Evolutionary conservation across 2,888 invertebrate genomes (phyloP), one percentile per base, ranked within the genome.

Genomic region (Metellina segmentata): DNA sequence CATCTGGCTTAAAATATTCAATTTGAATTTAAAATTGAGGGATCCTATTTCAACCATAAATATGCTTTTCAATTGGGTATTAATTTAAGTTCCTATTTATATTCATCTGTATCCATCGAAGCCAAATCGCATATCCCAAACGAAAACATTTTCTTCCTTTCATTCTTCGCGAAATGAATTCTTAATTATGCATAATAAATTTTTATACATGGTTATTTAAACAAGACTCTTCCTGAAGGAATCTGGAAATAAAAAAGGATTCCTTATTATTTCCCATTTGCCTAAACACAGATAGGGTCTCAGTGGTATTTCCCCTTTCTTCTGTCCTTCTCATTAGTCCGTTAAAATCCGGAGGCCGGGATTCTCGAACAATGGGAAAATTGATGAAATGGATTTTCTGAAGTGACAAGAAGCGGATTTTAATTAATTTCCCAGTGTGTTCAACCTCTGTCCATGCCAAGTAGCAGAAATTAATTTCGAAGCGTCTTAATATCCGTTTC

Each of bases 371-470:
- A 61, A 9, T 61, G 61, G 16, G 16, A 61, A 61, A 61, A 61
- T 61, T 61, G 61, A 61, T 61, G 61, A 61, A 61, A 61, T 61
- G 61, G 61, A 61, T 61, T 61, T 61, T 61, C 61, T 61, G 61
- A 61, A 61, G 61, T 61, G 61, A 61, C 61, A 61, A 61, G 61
- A 61, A 61, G 61, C 13, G 8, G 61, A 61, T 9, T 61, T 61
- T 61, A 61, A 61, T 61, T 61, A 61, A 61, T 61, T 61, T 61
- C 61, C 61, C 13, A 61, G 61, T 61, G 61, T 61, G 9, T 61
- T 61, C 61, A 16, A 61, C 61, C 61, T 61, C 61, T 16, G 61
- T 11, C 61, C 61, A 9, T 16, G 61, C 61, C 61, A 61, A 61
- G 61, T 61, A 61, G 61, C 61, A 61, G 61, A 61, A 61, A 61